phyloP scores from a whole-genome alignment of 1,140 invertebrate species.

The Drosophila pruinosa region DNA sequence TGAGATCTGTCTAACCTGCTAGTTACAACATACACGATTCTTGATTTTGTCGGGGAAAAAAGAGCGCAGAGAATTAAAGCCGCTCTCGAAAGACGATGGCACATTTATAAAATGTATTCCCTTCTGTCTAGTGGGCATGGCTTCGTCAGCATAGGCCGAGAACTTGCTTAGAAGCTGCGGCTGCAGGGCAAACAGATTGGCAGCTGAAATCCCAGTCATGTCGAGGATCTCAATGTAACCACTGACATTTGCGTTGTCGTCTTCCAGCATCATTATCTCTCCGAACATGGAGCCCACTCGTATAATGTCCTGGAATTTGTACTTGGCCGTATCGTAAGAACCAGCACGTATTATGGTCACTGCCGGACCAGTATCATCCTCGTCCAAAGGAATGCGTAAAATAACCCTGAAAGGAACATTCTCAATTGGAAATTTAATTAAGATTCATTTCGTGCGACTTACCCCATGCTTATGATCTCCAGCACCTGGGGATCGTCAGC shows the following conservation, averaged over 20 bases:
- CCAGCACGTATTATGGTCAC: constrained; percentile 79
- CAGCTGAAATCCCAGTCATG: constrained; percentile 76
- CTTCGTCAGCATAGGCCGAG: constrained; percentile 83
- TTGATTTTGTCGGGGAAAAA: constrained; percentile 69
- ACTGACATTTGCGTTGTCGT: constrained; percentile 67
- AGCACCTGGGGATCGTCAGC: constrained; percentile 65
- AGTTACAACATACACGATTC: constrained; percentile 34
- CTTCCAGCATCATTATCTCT: constrained; percentile 75
- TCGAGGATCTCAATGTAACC: constrained; percentile 80
- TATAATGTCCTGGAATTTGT: constrained; percentile 63
- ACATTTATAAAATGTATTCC: constrained; percentile 84
- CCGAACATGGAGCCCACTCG: constrained; percentile 64
- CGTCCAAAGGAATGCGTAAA: constrained; percentile 44
- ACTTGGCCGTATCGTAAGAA: constrained; percentile 51
- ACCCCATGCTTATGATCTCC: constrained; percentile 84
- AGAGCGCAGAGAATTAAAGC: constrained; percentile 83
- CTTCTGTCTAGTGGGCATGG: constrained; percentile 83
- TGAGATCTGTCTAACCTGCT: neutral
- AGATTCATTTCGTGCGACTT: constrained; percentile 9
- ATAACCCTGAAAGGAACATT: constrained; percentile 40
- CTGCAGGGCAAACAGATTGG: constrained; percentile 83
- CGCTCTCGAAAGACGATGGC: constrained; percentile 82
- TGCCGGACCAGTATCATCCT: constrained; percentile 68
- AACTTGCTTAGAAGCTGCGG: constrained; percentile 83
- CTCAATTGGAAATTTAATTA: neutral